Percentiles rank a stretch among this genome's conserved stretches.
phyloP scores from a whole-genome alignment of 2,797 vertebrate species.

The Eulemur coronatus region DNA sequence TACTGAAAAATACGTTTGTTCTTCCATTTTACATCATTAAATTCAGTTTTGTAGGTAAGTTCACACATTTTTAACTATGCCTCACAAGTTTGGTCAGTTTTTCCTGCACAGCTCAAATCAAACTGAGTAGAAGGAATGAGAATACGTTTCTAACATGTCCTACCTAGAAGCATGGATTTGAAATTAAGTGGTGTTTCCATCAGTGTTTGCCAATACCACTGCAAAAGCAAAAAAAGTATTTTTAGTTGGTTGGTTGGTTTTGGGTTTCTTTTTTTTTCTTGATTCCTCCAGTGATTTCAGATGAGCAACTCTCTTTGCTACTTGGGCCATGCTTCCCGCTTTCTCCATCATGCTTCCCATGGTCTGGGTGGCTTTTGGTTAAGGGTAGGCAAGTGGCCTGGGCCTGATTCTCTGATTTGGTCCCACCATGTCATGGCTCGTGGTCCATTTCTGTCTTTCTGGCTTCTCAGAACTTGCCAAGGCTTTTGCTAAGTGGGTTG shows the following conservation, averaged over 20 bases:
- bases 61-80: not conserved
- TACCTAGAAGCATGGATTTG: not conserved
- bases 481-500: not conserved
- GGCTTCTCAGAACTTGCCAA: not conserved
- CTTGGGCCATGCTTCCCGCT: not conserved
- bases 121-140: not conserved
- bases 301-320: not conserved
- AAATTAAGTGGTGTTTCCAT: not conserved
- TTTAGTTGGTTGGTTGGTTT: not conserved
- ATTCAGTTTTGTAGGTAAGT: constrained; percentile 27
- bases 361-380: not conserved
- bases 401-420: not conserved
- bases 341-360: rapidly evolving
- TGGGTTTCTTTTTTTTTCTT: not conserved
- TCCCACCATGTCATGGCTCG: not conserved
- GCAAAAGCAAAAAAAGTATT: not conserved
- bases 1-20: not conserved
- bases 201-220: not conserved
- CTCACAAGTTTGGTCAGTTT: not conserved
- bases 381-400: not conserved
- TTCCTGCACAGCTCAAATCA: constrained; percentile 35
- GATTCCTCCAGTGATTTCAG: not conserved
- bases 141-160: not conserved
- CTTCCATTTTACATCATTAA: constrained; percentile 21
- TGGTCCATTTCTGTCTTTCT: not conserved